Conservation (phyloP, 2,113 vertebrate genomes). For the Planiliza haematocheilus region DNA sequence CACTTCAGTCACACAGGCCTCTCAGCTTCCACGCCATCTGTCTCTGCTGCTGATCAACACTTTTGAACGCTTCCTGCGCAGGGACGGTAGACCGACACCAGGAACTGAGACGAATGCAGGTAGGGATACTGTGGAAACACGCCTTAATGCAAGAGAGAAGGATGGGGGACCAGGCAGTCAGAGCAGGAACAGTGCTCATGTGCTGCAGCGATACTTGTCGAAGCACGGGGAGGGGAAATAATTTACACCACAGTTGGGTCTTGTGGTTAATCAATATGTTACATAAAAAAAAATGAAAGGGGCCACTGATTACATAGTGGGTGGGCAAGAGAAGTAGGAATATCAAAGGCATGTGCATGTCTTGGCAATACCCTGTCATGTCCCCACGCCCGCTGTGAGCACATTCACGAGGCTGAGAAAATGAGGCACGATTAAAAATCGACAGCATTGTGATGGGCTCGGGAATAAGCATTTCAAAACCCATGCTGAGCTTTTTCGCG, state of each 20-base stretch:
- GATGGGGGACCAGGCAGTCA: neutral
- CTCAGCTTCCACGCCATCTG: slow-evolving; percentile 38
- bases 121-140: slow-evolving; percentile 25
- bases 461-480: slow-evolving; percentile 44
- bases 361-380: slow-evolving; percentile 1
- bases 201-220: slow-evolving; percentile 24
- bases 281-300: slow-evolving; percentile 27
- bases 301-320: slow-evolving; percentile 41
- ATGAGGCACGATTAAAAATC: slow-evolving; percentile 68
- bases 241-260: slow-evolving; percentile 37
- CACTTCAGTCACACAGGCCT: slow-evolving; percentile 35
- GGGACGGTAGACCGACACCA: neutral
- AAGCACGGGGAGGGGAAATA: slow-evolving; percentile 32
- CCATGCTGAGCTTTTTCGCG: slow-evolving; percentile 22
- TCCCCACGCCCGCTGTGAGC: slow-evolving; percentile 30
- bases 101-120: slow-evolving; percentile 10
- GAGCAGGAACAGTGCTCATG: slow-evolving; percentile 1
- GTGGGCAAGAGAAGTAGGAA: slow-evolving; percentile 41
- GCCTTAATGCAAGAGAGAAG: slow-evolving; percentile 1
- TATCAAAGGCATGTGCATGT: slow-evolving; percentile 29
- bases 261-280: slow-evolving; percentile 56
- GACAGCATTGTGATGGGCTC: slow-evolving; percentile 42
- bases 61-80: slow-evolving; percentile 25
- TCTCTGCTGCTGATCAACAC: slow-evolving; percentile 49
- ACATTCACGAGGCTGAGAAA: slow-evolving; percentile 47